phyloP scores from a whole-genome alignment of 2,888 invertebrate species.

The Plebejus argus region DNA sequence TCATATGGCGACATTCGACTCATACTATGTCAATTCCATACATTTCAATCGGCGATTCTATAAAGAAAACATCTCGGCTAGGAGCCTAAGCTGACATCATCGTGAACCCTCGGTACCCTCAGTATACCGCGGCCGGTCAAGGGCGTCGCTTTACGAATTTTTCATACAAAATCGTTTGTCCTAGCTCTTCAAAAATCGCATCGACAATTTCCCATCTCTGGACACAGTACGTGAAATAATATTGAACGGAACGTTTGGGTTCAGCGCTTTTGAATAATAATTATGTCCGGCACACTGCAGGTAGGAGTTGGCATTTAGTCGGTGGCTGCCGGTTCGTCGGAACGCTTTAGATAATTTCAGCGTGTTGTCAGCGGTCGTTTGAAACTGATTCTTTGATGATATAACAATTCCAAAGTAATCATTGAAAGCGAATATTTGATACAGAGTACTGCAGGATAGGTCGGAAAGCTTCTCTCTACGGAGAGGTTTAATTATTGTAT shows the following conservation, averaged over 20 bases:
- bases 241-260: not conserved
- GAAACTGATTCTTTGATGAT: not conserved
- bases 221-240: not conserved
- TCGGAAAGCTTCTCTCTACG: not conserved
- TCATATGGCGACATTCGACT: too few relatives aligned
- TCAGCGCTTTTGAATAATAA: conserved; percentile 7
- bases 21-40: too few relatives aligned
- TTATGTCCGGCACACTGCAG: not conserved
- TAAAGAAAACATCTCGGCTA: too few relatives aligned
- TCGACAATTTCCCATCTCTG: not conserved
- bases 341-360: not conserved
- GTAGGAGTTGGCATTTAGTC: not conserved
- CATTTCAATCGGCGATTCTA: too few relatives aligned
- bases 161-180: not conserved
- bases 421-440: not conserved
- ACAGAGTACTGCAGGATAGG: not conserved
- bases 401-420: not conserved
- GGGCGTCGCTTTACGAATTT: not conserved
- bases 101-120: not conserved
- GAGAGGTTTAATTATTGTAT: too few relatives aligned
- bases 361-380: not conserved
- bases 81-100: too few relatives aligned
- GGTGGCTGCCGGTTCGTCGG: not conserved
- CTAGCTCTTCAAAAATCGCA: not conserved
- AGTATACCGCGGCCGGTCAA: not conserved